These are phyloP conservation scores for Clarias platycephalus DNA, from an alignment of 2,797 vertebrate species.

Conservation along the genomic window DNA sequence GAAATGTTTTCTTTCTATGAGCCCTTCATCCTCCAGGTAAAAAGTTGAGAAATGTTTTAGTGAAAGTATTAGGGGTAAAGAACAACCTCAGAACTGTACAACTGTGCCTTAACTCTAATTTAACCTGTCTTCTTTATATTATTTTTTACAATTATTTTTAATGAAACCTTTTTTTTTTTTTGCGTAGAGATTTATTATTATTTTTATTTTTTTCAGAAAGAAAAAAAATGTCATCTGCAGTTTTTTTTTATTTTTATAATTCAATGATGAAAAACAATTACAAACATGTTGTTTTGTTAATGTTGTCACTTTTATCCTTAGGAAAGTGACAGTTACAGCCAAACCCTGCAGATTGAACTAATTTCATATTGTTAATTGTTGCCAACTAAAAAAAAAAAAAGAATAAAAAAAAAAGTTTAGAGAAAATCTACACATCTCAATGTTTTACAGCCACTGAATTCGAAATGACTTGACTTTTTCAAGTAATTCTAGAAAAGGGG, in stretches of 20 bases:
- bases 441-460: constrained; percentile 99
- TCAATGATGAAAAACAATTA: constrained; percentile 57
- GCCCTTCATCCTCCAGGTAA: constrained; percentile 62
- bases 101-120: constrained; percentile 47
- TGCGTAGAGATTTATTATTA: constrained; percentile 66
- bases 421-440: constrained; percentile 94
- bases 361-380: constrained; percentile 80
- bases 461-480: constrained; percentile 99
- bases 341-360: constrained; percentile 65
- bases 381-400: constrained; percentile 58
- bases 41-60: constrained; percentile 31
- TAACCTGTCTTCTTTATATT: constrained; percentile 45
- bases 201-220: constrained; percentile 64
- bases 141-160: constrained; percentile 30
- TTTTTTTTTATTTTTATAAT: constrained; percentile 64
- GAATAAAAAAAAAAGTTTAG: constrained; percentile 52
- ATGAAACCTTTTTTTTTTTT: constrained; percentile 62
- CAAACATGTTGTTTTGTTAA: constrained; percentile 77
- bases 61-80: constrained; percentile 35
- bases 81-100: constrained; percentile 40
- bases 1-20: constrained; percentile 66
- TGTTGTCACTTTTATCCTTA: constrained; percentile 91
- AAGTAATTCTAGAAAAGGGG: constrained; percentile 99
- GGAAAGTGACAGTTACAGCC: constrained; percentile 80
- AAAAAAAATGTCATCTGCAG: constrained; percentile 72